Base-by-base conservation (phyloP, 1,140 invertebrate genomes). In the Lethrus apterus region DNA sequence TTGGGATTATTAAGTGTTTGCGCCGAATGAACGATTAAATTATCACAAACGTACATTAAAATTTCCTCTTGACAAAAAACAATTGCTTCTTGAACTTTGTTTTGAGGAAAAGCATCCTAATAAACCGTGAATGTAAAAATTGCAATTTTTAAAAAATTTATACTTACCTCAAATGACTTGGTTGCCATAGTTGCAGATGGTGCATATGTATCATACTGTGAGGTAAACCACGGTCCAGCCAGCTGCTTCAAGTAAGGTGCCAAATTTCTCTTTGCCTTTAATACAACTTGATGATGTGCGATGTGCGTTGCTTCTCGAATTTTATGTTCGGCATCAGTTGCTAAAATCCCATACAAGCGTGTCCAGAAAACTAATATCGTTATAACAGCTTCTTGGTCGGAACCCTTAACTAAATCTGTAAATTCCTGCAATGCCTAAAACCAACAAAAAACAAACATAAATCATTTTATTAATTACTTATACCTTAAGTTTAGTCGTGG, bases 401-500 rank as follows among this genome's bases (percentile, higher is more conserved):
- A 72, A 48, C 76, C 72, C 55, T 73, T 70, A 50, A 86, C 80
- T 2, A 87, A 56, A 4, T 74, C 71, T 24, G 72, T 67, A 63
- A 91, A 85, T 66, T 92, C 87, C 69, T 88, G 82, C 13, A 90
- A 63, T 3, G 86, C 87, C 81, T 86, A 53, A 17, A 55, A 50
- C 34, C 33, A 44, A 42, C 13, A 30, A 10, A 29, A 11, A 8
- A 24, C 20, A 11, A n/a, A 20, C 4, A 17, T 19, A 8, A 41
- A 21, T 7, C n/a, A 42, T 17, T 4, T 17, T 24, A 49, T 10
- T 17, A 17, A 11, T 1, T 42, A 26, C 24, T 33, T 30, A 50
- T 64, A 85, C 84, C 72, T 92, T 93, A 23, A 83, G 74, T 67
- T 89, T 92, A 3, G 90, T 94, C 1, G 79, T 81, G 2, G 78